A percentile compares a stretch with the other conserved stretches of the same genome.
phyloP scores from a whole-genome alignment of 1,140 invertebrate species.

The Colletes latitarsis region DNA sequence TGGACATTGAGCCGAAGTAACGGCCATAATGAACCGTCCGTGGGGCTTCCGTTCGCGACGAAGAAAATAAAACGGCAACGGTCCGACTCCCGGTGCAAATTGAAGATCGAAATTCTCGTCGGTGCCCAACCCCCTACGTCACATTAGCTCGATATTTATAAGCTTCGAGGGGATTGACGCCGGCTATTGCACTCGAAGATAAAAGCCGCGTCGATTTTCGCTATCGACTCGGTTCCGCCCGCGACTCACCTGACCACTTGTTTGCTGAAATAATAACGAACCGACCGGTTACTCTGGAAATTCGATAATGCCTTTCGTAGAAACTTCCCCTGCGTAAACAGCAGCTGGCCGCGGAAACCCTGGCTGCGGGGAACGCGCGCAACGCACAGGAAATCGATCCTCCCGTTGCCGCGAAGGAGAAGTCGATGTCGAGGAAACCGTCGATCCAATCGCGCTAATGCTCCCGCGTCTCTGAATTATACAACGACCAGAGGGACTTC shows the following conservation, averaged over 20 bases:
- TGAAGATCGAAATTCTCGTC: not conserved
- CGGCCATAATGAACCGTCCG: not conserved
- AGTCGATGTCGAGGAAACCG: conserved; percentile 19
- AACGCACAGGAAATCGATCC: conserved; percentile 4
- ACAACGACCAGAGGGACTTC: conserved; percentile 34
- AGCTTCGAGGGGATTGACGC: conserved; percentile 4
- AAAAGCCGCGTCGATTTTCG: conserved; percentile 37
- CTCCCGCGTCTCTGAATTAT: conserved; percentile 60
- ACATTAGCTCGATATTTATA: conserved; percentile 47
- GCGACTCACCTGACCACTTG: conserved; percentile 51
- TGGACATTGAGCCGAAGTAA: no score
- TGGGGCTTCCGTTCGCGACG: not conserved
- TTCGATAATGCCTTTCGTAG: conserved; percentile 61
- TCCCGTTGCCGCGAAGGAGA: not conserved
- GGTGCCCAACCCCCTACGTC: not conserved
- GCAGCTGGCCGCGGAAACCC: not conserved
- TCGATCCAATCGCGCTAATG: conserved; percentile 70
- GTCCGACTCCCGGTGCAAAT: not conserved
- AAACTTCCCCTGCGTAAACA: conserved; percentile 41
- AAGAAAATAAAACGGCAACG: not conserved
- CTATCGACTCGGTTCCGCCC: conserved; percentile 14
- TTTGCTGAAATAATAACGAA: conserved; percentile 65
- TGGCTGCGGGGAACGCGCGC: not conserved
- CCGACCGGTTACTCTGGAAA: conserved; percentile 49
- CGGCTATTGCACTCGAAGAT: conserved; percentile 12